Conservation (phyloP, 2,113 vertebrate genomes). For the Gila orcuttii region DNA sequence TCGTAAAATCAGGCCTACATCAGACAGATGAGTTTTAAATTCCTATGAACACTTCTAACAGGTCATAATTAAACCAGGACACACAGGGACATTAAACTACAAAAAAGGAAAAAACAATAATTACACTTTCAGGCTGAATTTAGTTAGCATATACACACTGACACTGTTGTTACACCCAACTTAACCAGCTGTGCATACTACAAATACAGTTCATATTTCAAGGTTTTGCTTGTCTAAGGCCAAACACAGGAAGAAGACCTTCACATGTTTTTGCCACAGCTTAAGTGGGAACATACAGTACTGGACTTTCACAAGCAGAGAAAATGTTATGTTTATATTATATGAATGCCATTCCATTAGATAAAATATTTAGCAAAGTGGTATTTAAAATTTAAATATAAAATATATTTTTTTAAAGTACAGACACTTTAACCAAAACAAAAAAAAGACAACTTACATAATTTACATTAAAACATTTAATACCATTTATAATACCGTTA, state of each 20-base stretch:
- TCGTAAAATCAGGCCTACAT: slow-evolving; percentile 61
- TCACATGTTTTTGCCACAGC: slow-evolving; percentile 38
- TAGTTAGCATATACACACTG: not conserved
- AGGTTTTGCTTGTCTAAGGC: slow-evolving; percentile 13
- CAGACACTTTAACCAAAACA: too few relatives aligned
- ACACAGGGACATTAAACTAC: slow-evolving; percentile 43
- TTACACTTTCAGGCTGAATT: not conserved
- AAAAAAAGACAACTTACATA: too few relatives aligned
- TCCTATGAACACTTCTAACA: slow-evolving; percentile 25
- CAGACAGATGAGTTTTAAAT: slow-evolving; percentile 60
- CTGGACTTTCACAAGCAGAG: slow-evolving; percentile 37
- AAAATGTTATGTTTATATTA: not conserved
- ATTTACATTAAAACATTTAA: too few relatives aligned
- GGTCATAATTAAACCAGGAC: slow-evolving; percentile 4
- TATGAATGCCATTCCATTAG: too few relatives aligned
- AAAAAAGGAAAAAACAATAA: slow-evolving; percentile 15
- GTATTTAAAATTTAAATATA: too few relatives aligned
- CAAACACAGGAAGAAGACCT: slow-evolving; percentile 36
- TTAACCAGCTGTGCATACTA: slow-evolving; percentile 51
- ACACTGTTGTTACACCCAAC: not conserved
- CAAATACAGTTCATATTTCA: slow-evolving; percentile 52
- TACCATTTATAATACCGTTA: too few relatives aligned
- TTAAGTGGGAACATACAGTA: slow-evolving; percentile 37
- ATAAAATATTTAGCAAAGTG: too few relatives aligned
- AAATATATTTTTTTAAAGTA: too few relatives aligned